Evolutionary conservation across 2,797 vertebrate species (phyloP).

Genomic region (Microhierax caerulescens): DNA sequence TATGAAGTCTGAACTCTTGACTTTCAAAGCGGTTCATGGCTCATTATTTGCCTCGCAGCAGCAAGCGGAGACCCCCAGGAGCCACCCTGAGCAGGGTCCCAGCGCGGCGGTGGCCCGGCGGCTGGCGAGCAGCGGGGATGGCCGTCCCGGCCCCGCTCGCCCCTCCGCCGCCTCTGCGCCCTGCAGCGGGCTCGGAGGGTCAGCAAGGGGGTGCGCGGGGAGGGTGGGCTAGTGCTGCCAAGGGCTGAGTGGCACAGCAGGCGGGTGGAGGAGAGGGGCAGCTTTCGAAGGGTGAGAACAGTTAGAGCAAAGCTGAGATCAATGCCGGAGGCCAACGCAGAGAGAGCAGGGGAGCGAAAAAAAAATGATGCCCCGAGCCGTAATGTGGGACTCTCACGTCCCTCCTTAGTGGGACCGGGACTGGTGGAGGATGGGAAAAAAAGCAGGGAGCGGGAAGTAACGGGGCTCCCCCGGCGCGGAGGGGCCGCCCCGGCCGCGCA

Average conservation of each 20-base stretch:
- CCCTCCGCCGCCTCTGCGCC: not conserved
- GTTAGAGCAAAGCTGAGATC: not conserved
- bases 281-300: not conserved
- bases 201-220: not conserved
- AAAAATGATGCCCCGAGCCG: not conserved
- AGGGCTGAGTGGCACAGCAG: not conserved
- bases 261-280: not conserved
- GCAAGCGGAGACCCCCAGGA: not conserved
- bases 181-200: not conserved
- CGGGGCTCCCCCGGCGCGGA: no score
- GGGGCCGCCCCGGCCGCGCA: not conserved
- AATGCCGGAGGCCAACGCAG: not conserved
- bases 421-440: not conserved
- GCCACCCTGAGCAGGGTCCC: not conserved
- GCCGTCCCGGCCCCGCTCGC: fast-evolving
- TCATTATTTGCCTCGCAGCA: not conserved
- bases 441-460: not conserved
- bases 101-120: fast-evolving
- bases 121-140: not conserved
- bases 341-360: no score
- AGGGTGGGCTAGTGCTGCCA: not conserved
- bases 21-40: not conserved
- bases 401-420: fast-evolving
- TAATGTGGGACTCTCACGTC: not conserved
- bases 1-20: not conserved